Conservation (phyloP, 2,113 vertebrate species). For the Myrmophylax atrothorax region DNA sequence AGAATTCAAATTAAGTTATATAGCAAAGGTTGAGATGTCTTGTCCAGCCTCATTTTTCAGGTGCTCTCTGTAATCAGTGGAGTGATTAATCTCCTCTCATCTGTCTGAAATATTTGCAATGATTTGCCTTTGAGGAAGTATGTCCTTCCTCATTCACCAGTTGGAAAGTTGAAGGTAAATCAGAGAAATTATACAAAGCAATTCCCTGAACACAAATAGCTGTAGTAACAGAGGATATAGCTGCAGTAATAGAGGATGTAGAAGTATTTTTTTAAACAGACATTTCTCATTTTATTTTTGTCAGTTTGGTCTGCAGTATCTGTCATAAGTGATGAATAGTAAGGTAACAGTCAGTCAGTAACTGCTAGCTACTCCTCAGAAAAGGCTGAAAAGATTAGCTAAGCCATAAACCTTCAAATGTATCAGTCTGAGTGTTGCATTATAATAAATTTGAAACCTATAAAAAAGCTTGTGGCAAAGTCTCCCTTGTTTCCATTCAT, state of each 20-base stretch:
- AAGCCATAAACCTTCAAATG: background rate
- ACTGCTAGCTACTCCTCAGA: background rate
- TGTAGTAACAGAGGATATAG: background rate
- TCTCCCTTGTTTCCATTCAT: background rate
- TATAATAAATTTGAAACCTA: background rate
- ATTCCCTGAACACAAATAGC: background rate
- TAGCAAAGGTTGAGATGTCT: background rate
- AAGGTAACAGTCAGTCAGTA: background rate
- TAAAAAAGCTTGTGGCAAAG: background rate
- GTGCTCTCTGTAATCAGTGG: background rate
- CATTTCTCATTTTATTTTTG: background rate
- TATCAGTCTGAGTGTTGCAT: background rate
- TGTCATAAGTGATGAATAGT: background rate
- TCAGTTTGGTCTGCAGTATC: background rate
- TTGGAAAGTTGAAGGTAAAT: background rate
- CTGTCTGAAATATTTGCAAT: background rate
- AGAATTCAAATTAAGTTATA: background rate
- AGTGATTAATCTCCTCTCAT: background rate
- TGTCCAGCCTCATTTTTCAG: background rate
- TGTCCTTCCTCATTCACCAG: background rate
- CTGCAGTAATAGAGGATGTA: background rate
- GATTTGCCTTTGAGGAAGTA: background rate
- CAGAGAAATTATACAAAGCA: background rate
- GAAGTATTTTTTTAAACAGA: background rate
- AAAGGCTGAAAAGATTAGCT: background rate